Conservation (phyloP, 2,888 invertebrate genomes). For the Tolmerus cingulatus region DNA sequence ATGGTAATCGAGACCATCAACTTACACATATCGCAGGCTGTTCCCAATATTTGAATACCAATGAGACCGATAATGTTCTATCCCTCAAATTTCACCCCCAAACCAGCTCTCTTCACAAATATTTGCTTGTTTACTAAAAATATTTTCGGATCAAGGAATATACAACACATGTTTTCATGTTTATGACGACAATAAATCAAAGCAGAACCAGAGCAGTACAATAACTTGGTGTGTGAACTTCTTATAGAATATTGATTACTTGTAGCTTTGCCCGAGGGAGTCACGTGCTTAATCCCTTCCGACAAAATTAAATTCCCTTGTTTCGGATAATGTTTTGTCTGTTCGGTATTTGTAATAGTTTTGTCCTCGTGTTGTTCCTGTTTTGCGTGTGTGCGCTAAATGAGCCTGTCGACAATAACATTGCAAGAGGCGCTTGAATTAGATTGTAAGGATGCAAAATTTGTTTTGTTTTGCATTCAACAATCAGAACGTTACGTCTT, state of each 20-base stretch:
- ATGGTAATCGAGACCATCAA: background rate
- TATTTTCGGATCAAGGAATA: background rate
- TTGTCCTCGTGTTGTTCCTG: background rate
- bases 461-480: background rate
- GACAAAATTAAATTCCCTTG: background rate
- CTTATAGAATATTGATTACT: background rate
- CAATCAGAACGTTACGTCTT: background rate
- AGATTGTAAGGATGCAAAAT: background rate
- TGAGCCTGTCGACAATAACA: background rate
- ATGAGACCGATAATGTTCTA: background rate
- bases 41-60: background rate
- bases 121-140: background rate
- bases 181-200: background rate
- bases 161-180: background rate
- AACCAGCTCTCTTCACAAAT: background rate
- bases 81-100: background rate
- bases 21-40: background rate
- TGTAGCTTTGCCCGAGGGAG: background rate
- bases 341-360: background rate
- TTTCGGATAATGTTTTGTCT: background rate
- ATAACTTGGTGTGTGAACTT: background rate
- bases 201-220: background rate
- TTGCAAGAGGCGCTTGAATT: background rate
- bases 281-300: background rate
- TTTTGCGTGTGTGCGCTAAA: background rate